Evolutionary conservation across 1,140 invertebrate genomes (phyloP), one percentile per base, ranked within the genome.

Genomic region (Bilobella aurantiaca): DNA sequence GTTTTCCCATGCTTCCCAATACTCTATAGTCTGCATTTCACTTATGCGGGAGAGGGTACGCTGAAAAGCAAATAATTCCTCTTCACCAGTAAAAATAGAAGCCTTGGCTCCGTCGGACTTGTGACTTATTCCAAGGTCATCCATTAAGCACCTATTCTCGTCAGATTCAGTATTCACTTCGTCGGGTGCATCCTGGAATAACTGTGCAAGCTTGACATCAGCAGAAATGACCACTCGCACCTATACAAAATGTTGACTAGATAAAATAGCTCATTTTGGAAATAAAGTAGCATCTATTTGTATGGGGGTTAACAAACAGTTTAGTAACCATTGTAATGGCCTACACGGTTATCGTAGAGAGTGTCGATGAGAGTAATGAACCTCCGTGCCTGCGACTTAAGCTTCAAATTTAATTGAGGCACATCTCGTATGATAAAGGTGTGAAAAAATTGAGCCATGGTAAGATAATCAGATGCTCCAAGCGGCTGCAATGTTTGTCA

Each of bases 341-440:
- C 73, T 63, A 94, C 90, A 80, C 85, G 88, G 74, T 94, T 90
- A 77, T 99, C 96, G 78, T 99, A 99, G 0, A 99, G 80, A 0
- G 93, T 96, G 76, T 99, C 96, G 73, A 99, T 95, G 0, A 99
- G 80, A 2, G 92, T 97, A 64, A 98, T 98, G 77, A 99, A 98
- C 72, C 96, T 80, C 75, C 95, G 83, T 58, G 91, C 86, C 79
- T 92, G 89, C 21, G 90, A 91, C 75, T 89, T 87, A 30, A 85
- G 78, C 71, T 84, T 82, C 21, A 88, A 77, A 73, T 86, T 89
- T 70, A 98, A 77, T 75, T 88, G 83, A 25, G 94, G 95, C 49
- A 98, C 81, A 78, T 97, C 84, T 72, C 91, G 80, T 73, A 99
- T 89, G 60, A 98, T 85, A 34, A 99, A 86, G 30, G 92, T 95